These are phyloP conservation scores for Pteromalus puparum DNA, from an alignment of 1,140 invertebrate species.

Conservation along the genomic window DNA sequence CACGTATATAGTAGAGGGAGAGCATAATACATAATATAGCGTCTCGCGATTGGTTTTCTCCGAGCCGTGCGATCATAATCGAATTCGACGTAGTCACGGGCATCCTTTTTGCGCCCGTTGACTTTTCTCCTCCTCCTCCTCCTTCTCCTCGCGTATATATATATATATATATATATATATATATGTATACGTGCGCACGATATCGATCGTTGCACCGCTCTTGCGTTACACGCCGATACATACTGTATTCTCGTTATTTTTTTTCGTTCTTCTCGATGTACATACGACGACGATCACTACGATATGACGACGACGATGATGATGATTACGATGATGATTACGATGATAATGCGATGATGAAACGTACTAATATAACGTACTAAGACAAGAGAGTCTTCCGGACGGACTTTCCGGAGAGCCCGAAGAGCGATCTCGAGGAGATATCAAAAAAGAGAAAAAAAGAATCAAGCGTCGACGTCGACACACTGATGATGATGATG, in stretches of 20 bases:
- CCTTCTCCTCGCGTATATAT: background rate
- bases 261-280: background rate
- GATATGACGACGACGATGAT: background rate
- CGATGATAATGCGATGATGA: background rate
- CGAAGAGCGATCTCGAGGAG: slow-evolving; percentile 2
- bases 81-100: slow-evolving; percentile 39
- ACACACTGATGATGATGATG: background rate
- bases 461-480: background rate
- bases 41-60: slow-evolving; percentile 26
- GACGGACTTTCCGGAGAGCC: background rate
- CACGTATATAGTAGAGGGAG: background rate
- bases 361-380: background rate
- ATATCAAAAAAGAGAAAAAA: background rate
- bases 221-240: background rate
- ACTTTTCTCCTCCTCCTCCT: background rate
- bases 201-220: background rate
- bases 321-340: background rate
- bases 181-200: background rate
- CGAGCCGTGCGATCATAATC: slow-evolving; percentile 36
- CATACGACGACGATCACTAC: background rate
- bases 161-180: background rate
- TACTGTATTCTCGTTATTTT: background rate
- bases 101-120: background rate
- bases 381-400: background rate
- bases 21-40: too few relatives aligned